A percentile compares a stretch with the other conserved stretches of the same genome.
Conservation (phyloP, 2,113 vertebrate species). For the Bagarius yarrelli region DNA sequence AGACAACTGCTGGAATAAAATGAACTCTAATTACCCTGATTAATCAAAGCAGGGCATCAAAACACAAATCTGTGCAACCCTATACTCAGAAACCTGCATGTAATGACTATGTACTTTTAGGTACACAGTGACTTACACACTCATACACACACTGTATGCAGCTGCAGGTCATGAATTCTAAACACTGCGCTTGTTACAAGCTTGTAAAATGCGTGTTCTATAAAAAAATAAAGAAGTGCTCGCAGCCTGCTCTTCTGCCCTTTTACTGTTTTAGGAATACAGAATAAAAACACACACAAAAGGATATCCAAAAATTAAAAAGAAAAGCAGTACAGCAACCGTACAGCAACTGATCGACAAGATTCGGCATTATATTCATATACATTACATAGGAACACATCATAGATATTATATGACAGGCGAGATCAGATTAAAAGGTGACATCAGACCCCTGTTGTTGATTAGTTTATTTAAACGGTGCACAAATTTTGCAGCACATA, state of each 20-base stretch:
- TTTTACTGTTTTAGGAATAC: background rate
- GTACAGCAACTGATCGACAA: background rate
- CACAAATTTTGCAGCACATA: too few species aligned
- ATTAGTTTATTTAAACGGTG: too few species aligned
- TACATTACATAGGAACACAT: too few species aligned
- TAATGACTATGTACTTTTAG: background rate
- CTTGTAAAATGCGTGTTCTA: slow-evolving; percentile 1
- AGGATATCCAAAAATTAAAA: too few species aligned
- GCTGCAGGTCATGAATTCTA: slow-evolving; percentile 25
- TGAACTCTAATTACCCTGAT: background rate
- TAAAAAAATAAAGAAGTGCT: slow-evolving; percentile 34
- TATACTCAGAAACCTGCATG: background rate
- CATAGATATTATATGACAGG: too few species aligned
- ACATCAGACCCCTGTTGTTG: too few species aligned
- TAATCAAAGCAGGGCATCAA: background rate
- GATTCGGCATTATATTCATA: too few species aligned
- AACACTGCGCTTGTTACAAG: slow-evolving; percentile 28
- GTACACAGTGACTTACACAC: background rate
- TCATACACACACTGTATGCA: slow-evolving; percentile 14
- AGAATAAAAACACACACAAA: background rate
- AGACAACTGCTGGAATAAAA: background rate
- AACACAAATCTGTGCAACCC: slow-evolving; percentile 24
- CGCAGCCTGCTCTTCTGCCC: background rate
- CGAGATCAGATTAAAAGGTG: too few species aligned
- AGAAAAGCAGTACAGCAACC: background rate